These are phyloP conservation scores for Brachionus paranguensis DNA, from an alignment of 1,140 invertebrate genomes.

Conservation along the genomic window DNA sequence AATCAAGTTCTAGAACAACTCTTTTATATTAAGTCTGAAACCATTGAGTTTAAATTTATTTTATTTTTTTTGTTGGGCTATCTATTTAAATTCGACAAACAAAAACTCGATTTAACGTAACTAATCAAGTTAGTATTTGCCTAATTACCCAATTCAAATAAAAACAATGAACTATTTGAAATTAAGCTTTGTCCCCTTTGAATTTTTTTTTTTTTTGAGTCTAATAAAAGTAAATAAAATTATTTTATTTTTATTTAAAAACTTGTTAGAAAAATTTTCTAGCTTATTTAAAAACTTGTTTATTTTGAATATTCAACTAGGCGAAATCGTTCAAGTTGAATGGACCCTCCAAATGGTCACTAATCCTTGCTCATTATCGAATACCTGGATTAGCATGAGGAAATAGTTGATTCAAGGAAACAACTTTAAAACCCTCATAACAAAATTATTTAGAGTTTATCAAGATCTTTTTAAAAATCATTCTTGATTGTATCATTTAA, in stretches of 20 bases:
- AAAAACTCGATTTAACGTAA: slow-evolving; percentile 16
- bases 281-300: not conserved
- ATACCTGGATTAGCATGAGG: not conserved
- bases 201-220: not conserved
- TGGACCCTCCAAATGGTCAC: slow-evolving; percentile 11
- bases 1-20: not conserved
- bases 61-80: not conserved
- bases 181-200: slow-evolving; percentile 9
- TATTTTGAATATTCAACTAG: not conserved
- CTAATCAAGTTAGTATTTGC: slow-evolving; percentile 34
- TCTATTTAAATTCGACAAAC: not conserved
- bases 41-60: not conserved
- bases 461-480: too few species aligned
- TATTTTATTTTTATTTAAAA: not conserved
- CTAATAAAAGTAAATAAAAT: slow-evolving; percentile 3
- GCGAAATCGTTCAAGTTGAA: not conserved
- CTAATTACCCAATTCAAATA: slow-evolving; percentile 18
- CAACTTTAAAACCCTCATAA: not conserved
- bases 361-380: not conserved
- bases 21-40: slow-evolving; percentile 3
- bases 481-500: too few species aligned
- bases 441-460: not conserved
- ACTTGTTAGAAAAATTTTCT: not conserved
- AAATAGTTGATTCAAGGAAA: not conserved
- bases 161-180: slow-evolving; percentile 13